Percentiles rank a stretch among this genome's conserved stretches.
phyloP scores from a whole-genome alignment of 2,113 vertebrate species.

The Alligator mississippiensis region DNA sequence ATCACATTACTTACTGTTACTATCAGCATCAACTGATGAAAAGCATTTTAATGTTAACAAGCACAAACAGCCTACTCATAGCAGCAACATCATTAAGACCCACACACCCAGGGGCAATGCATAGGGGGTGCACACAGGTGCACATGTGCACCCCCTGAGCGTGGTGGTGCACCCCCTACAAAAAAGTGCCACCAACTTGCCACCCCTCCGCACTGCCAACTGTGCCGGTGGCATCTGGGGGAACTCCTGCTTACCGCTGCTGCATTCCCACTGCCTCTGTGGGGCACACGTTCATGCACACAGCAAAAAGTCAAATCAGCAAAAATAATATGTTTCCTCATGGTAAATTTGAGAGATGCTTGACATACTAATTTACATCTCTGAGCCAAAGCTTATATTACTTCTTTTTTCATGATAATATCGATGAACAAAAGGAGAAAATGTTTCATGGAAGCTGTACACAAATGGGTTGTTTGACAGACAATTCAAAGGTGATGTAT shows the following conservation, averaged over 20 bases:
- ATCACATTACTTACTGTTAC: not conserved
- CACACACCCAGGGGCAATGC: too few species aligned
- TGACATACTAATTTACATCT: not conserved
- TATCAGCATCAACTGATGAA: not conserved
- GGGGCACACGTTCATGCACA: too few species aligned
- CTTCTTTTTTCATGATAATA: not conserved
- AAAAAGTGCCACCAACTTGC: too few species aligned
- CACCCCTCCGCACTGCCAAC: too few species aligned
- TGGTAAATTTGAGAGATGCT: not conserved
- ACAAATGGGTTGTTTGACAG: not conserved
- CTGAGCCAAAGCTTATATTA: not conserved
- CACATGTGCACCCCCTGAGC: too few species aligned
- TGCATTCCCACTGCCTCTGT: too few species aligned
- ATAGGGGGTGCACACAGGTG: too few species aligned
- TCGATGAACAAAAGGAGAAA: slow-evolving; percentile 49
- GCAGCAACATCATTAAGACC: not conserved
- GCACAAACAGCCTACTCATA: not conserved
- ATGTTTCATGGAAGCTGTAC: not conserved
- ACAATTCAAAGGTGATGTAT: not conserved
- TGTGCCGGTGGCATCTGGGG: too few species aligned
- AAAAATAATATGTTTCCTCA: not conserved
- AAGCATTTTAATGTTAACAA: not conserved
- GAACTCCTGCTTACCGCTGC: too few species aligned
- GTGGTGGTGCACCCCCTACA: too few species aligned
- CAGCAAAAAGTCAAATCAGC: not conserved